A percentile compares a stretch with the other conserved stretches of the same genome.
phyloP scores from a whole-genome alignment of 1,140 invertebrate species.

The Odontomachus brunneus region DNA sequence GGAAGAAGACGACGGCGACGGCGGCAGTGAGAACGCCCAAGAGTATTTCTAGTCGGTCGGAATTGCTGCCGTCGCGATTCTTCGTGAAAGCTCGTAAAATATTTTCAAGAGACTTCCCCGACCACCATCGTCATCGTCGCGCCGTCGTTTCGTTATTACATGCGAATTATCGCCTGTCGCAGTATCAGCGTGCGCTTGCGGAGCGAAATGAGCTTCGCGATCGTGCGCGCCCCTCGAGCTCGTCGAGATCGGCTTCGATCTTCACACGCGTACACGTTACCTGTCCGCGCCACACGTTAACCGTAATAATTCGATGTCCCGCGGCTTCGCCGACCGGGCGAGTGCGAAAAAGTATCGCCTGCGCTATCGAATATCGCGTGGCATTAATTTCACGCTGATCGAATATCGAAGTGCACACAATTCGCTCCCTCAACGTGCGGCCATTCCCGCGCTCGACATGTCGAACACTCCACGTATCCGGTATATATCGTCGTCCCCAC shows the following conservation, averaged over 20 bases:
- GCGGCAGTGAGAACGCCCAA: neutral
- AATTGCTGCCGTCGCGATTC: constrained; percentile 56
- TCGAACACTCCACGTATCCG: neutral
- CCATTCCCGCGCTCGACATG: neutral
- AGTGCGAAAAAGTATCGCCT: constrained; percentile 1
- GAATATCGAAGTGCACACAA: neutral
- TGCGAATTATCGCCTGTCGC: constrained; percentile 37
- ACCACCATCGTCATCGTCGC: constrained; percentile 24
- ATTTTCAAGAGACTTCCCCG: constrained; percentile 41
- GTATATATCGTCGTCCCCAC: neutral
- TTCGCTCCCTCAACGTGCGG: neutral
- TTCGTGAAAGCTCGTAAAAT: constrained; percentile 66
- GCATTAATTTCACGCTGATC: constrained; percentile 2
- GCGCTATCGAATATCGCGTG: neutral
- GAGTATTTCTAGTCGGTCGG: constrained; percentile 36
- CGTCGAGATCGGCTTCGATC: neutral
- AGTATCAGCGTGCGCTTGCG: neutral
- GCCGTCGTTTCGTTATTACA: constrained; percentile 63
- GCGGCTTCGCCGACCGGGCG: too few relatives aligned
- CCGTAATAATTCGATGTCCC: neutral
- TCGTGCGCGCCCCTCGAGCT: neutral
- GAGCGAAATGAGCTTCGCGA: neutral
- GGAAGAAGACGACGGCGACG: constrained; percentile 10
- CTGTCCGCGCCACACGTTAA: neutral
- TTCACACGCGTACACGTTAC: neutral